Evolutionary conservation across 2,888 invertebrate genomes (phyloP).

Genomic region (Epiperipatus broadwayi): DNA sequence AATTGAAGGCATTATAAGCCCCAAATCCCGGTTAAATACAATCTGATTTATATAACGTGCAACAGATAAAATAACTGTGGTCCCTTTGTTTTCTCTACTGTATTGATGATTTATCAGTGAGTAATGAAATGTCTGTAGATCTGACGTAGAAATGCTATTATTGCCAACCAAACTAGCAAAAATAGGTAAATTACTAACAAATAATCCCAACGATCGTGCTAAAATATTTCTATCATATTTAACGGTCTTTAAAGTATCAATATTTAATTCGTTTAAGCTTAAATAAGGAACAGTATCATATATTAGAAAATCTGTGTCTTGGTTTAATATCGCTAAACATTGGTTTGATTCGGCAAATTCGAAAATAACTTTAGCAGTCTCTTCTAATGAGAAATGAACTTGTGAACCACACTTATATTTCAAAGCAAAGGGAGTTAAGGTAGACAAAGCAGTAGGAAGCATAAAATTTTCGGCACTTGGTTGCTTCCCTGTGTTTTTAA

Average conservation of each 20-base stretch:
- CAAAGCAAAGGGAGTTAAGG: constrained; percentile 20
- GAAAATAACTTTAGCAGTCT: constrained; percentile 24
- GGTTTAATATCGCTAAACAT: constrained; percentile 24
- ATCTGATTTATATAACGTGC: no score
- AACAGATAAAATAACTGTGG: no score
- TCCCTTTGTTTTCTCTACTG: no score
- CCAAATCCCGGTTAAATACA: no score
- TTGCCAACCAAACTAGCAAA: constrained; percentile 23
- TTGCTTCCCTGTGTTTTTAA: constrained; percentile 16
- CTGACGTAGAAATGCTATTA: constrained; percentile 15
- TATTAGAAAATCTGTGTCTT: constrained; percentile 25
- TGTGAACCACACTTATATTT: constrained; percentile 20
- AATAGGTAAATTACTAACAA: constrained; percentile 21
- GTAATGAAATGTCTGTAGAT: constrained; percentile 15
- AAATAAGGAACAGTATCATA: constrained; percentile 22
- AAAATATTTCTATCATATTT: constrained; percentile 21
- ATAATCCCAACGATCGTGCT: constrained; percentile 19
- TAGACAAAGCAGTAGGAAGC: constrained; percentile 21
- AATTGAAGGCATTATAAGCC: no score
- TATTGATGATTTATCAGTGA: no score
- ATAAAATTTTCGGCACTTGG: constrained; percentile 19
- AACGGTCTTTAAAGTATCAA: constrained; percentile 21
- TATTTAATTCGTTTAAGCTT: constrained; percentile 21
- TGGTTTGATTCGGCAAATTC: constrained; percentile 21
- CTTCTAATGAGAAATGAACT: constrained; percentile 22